These are phyloP conservation scores for Lycocerus yunnanus DNA, from an alignment of 2,888 invertebrate species.

Conservation along the genomic window DNA sequence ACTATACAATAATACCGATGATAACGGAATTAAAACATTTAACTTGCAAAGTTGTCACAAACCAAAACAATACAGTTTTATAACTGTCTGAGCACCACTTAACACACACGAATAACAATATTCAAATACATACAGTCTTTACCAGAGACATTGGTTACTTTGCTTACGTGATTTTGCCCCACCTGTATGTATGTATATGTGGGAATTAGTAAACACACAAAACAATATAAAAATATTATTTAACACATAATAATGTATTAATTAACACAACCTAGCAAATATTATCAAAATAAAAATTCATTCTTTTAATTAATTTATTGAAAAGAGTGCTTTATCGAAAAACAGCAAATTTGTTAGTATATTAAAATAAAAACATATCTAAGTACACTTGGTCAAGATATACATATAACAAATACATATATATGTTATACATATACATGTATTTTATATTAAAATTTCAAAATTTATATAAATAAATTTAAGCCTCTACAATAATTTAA, in stretches of 20 bases:
- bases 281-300: slow-evolving; percentile 47
- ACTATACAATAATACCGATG: slow-evolving; percentile 48
- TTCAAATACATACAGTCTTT: slow-evolving; percentile 58
- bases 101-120: slow-evolving; percentile 58
- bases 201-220: slow-evolving; percentile 57
- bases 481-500: slow-evolving; percentile 55
- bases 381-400: slow-evolving; percentile 51
- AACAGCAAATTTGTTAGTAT: slow-evolving; percentile 51
- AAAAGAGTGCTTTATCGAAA: slow-evolving; percentile 43
- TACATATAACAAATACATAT: slow-evolving; percentile 35
- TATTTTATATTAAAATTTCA: slow-evolving; percentile 45
- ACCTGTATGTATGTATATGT: slow-evolving; percentile 59
- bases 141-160: slow-evolving; percentile 58
- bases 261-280: slow-evolving; percentile 53
- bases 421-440: slow-evolving; percentile 14
- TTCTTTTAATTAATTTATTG: slow-evolving; percentile 50
- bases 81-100: slow-evolving; percentile 57
- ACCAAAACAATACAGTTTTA: slow-evolving; percentile 53
- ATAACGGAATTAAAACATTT: slow-evolving; percentile 54
- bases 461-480: slow-evolving; percentile 49
- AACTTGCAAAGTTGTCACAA: slow-evolving; percentile 57
- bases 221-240: slow-evolving; percentile 48
- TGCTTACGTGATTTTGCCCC: slow-evolving; percentile 59
- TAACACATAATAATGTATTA: slow-evolving; percentile 51
- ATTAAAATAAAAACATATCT: slow-evolving; percentile 50